These are phyloP conservation scores for Epizoanthus scotinus DNA, from an alignment of 92 coral and sea anemone genomes.

Conservation along the genomic window DNA sequence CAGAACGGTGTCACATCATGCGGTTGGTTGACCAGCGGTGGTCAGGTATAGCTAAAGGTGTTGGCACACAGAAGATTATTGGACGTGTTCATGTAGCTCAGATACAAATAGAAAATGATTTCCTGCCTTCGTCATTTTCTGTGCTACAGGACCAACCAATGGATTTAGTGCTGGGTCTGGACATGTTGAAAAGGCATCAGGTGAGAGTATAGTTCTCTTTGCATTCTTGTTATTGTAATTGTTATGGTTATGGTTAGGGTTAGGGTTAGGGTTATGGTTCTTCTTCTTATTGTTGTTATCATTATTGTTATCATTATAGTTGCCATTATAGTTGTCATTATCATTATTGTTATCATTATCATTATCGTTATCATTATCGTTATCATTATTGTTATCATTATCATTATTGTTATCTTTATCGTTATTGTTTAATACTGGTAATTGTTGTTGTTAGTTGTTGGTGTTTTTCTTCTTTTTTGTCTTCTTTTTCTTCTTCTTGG, in stretches of 20 bases:
- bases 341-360: background rate
- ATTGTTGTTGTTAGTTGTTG: no score
- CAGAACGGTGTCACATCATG: constrained; percentile 84
- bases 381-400: background rate
- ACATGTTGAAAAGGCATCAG: constrained; percentile 98
- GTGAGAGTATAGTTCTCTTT: constrained; percentile 40
- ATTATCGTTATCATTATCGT: background rate
- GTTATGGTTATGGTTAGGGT: background rate
- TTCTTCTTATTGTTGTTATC: background rate
- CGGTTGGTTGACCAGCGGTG: constrained; percentile 94
- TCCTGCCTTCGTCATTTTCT: constrained; percentile 92
- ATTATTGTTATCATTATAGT: no score
- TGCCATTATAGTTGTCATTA: background rate
- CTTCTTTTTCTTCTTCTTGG: no score
- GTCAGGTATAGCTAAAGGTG: constrained; percentile 96
- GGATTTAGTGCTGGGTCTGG: constrained; percentile 92
- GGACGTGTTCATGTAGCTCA: constrained; percentile 98
- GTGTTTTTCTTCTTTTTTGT: no score
- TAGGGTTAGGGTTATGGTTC: no score
- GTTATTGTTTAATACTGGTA: background rate
- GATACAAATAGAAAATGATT: constrained; percentile 93
- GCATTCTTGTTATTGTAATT: background rate
- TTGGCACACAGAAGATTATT: constrained; percentile 95
- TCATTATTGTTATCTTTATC: background rate
- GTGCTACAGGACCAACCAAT: constrained; percentile 93